phyloP scores from a whole-genome alignment of 2,888 invertebrate species.

The Tortricodes alternella region DNA sequence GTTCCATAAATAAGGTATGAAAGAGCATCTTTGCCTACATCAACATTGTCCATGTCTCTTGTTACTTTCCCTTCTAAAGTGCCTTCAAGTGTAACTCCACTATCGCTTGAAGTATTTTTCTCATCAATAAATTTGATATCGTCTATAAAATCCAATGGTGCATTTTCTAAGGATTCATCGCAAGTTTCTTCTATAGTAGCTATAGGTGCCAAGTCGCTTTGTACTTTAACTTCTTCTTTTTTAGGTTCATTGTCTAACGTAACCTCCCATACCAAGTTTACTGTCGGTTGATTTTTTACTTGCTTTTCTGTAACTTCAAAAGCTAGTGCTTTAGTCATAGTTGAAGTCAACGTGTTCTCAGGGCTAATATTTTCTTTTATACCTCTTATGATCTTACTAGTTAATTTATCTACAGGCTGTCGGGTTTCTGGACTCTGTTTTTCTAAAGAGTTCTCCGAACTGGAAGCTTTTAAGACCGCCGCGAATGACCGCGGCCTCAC shows the following conservation, averaged over 20 bases:
- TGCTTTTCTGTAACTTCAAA: conserved; percentile 61
- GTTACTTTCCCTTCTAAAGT: conserved; percentile 34
- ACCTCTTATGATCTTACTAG: conserved; percentile 80
- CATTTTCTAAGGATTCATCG: conserved; percentile 55
- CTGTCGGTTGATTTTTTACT: conserved; percentile 50
- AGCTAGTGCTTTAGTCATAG: conserved; percentile 66
- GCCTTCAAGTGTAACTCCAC: conserved; percentile 40
- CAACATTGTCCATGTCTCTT: conserved; percentile 52
- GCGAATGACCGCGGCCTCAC: conserved; percentile 69
- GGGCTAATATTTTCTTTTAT: conserved; percentile 86
- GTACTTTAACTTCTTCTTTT: conserved; percentile 49
- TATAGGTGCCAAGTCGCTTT: conserved; percentile 66
- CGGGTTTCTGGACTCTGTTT: conserved; percentile 71
- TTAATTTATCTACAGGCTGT: conserved; percentile 74
- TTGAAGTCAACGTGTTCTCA: conserved; percentile 80
- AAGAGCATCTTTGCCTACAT: conserved; percentile 71
- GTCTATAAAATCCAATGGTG: conserved; percentile 59
- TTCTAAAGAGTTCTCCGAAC: conserved; percentile 70
- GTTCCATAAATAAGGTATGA: conserved; percentile 68
- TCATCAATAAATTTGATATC: conserved; percentile 55
- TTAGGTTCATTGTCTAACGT: conserved; percentile 50
- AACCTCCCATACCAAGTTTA: conserved; percentile 52
- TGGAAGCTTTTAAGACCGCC: conserved; percentile 70
- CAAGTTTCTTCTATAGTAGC: conserved; percentile 71
- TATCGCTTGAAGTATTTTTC: conserved; percentile 38